Evolutionary conservation across 1,140 invertebrate species (phyloP).

Genomic region (Orchestia grillus): DNA sequence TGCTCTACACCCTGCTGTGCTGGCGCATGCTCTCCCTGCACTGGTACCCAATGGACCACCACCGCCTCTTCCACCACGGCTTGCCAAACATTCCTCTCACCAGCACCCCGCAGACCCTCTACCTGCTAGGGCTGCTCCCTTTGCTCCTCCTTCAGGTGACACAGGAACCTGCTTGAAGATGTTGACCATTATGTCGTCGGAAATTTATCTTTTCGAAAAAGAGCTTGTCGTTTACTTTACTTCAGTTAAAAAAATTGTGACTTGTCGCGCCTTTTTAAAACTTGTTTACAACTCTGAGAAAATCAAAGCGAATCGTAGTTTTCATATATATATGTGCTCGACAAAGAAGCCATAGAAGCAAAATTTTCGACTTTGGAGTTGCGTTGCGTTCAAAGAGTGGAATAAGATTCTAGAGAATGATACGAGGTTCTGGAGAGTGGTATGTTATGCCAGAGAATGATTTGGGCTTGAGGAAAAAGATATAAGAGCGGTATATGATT

Average conservation of each 20-base stretch:
- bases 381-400: too few relatives aligned
- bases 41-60: conserved; percentile 38
- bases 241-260: not conserved
- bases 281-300: too few relatives aligned
- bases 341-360: too few relatives aligned
- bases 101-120: conserved; percentile 18
- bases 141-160: not conserved
- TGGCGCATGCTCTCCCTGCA: not conserved
- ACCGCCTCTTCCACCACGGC: conserved; percentile 18
- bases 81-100: conserved; percentile 1
- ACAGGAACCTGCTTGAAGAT: not conserved
- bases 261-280: not conserved
- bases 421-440: too few relatives aligned
- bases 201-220: not conserved
- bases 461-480: too few relatives aligned
- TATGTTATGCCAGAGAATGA: too few relatives aligned
- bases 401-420: too few relatives aligned
- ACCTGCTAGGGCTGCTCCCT: conserved; percentile 17
- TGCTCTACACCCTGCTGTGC: conserved; percentile 38
- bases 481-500: too few relatives aligned
- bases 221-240: not conserved
- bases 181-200: not conserved
- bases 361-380: too few relatives aligned
- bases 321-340: too few relatives aligned
- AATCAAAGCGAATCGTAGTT: too few relatives aligned